These are phyloP conservation scores for Spisula solida DNA, from an alignment of 2,888 invertebrate species.

Conservation along the genomic window DNA sequence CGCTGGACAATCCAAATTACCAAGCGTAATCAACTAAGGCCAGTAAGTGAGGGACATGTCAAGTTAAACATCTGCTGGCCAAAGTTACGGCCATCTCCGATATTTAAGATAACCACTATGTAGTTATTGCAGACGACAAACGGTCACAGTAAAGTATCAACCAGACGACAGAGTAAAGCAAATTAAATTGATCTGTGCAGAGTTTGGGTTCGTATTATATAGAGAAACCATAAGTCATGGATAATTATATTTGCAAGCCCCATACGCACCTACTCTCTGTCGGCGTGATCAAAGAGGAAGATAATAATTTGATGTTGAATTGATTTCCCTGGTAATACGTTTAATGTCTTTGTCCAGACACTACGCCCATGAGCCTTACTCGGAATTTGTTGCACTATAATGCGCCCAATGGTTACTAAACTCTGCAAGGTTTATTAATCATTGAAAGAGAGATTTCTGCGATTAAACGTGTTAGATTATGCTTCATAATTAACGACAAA, in stretches of 20 bases:
- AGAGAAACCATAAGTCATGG: background rate
- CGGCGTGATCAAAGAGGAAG: background rate
- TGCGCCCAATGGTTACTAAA: background rate
- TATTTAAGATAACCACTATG: background rate
- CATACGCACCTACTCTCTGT: background rate
- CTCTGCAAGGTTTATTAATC: background rate
- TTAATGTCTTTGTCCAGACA: background rate
- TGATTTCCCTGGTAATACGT: background rate
- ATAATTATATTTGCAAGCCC: background rate
- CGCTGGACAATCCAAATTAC: background rate
- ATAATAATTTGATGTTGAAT: background rate
- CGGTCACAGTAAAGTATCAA: background rate
- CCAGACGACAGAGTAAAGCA: background rate
- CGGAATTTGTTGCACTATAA: background rate
- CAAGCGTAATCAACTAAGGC: conserved; percentile 7
- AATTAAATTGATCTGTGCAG: background rate
- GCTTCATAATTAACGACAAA: too few relatives aligned
- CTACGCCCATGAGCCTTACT: background rate
- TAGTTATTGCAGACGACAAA: background rate
- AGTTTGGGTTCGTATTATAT: background rate
- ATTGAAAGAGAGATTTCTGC: too few relatives aligned
- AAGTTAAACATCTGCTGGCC: conserved; percentile 11
- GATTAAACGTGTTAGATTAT: too few relatives aligned
- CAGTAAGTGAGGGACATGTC: background rate
- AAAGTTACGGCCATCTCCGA: background rate